Evolutionary conservation across 2,888 invertebrate genomes (phyloP).

Genomic region (Apodemia zela): DNA sequence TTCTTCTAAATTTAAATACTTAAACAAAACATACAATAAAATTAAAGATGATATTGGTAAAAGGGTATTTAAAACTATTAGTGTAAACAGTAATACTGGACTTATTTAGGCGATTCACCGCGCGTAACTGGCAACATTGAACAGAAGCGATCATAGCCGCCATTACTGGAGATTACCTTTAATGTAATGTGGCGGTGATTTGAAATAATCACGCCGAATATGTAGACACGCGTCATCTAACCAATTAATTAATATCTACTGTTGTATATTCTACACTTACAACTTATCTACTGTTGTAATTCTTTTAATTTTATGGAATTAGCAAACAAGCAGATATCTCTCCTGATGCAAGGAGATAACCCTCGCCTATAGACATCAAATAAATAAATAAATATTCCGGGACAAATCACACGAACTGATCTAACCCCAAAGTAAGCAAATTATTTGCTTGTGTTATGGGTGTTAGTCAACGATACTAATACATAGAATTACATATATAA

Average conservation of each 20-base stretch:
- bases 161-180: constrained; percentile 72
- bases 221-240: constrained; percentile 48
- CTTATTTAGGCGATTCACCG: constrained; percentile 32
- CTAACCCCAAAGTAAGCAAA: no score
- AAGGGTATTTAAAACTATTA: constrained; percentile 12
- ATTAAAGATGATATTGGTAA: not conserved
- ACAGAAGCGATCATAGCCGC: constrained; percentile 48
- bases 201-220: constrained; percentile 77
- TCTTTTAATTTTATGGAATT: no score
- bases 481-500: no score
- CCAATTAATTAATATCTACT: constrained; percentile 59
- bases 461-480: no score
- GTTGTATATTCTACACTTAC: no score
- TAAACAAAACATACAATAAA: not conserved
- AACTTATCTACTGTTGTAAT: no score
- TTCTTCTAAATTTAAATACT: not conserved
- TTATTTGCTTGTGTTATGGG: no score
- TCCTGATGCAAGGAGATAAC: no score
- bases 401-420: no score
- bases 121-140: constrained; percentile 52
- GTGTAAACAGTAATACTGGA: constrained; percentile 27
- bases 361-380: no score
- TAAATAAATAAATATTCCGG: no score
- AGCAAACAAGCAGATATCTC: no score
- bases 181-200: constrained; percentile 75